Evolutionary conservation across 2,888 invertebrate genomes (phyloP).

Genomic region (Heterodera filipjevi): DNA sequence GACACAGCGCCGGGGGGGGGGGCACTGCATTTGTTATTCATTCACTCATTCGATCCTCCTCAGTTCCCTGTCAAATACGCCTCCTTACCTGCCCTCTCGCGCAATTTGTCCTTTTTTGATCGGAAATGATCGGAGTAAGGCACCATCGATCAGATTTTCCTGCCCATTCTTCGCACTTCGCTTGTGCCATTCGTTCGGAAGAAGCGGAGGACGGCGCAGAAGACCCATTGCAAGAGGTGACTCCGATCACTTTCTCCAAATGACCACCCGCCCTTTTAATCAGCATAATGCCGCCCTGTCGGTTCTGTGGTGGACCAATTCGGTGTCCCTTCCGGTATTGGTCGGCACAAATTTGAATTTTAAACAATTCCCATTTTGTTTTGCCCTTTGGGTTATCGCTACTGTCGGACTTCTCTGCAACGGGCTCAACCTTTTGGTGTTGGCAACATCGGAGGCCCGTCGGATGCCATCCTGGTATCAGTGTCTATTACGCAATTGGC

Average conservation of each 20-base stretch:
- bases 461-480: constrained; percentile 64
- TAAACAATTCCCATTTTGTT: background rate
- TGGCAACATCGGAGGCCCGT: constrained; percentile 58
- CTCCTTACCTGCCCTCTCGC: background rate
- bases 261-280: background rate
- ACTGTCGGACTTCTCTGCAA: constrained; percentile 59
- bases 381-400: constrained; percentile 25
- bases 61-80: background rate
- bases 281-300: background rate
- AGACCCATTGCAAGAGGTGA: background rate
- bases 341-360: background rate
- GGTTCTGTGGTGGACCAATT: constrained; percentile 30
- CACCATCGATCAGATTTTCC: too few relatives aligned
- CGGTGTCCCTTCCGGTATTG: constrained; percentile 9
- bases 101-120: background rate
- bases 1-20: background rate
- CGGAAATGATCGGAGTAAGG: background rate
- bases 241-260: background rate
- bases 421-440: constrained; percentile 57
- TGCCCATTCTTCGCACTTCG: background rate
- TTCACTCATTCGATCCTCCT: background rate
- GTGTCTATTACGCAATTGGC: too few relatives aligned
- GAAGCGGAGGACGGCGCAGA: background rate
- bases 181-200: background rate
- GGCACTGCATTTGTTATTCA: background rate